phyloP scores from a whole-genome alignment of 1,140 invertebrate genomes.

The Drosophila kurseongensis region DNA sequence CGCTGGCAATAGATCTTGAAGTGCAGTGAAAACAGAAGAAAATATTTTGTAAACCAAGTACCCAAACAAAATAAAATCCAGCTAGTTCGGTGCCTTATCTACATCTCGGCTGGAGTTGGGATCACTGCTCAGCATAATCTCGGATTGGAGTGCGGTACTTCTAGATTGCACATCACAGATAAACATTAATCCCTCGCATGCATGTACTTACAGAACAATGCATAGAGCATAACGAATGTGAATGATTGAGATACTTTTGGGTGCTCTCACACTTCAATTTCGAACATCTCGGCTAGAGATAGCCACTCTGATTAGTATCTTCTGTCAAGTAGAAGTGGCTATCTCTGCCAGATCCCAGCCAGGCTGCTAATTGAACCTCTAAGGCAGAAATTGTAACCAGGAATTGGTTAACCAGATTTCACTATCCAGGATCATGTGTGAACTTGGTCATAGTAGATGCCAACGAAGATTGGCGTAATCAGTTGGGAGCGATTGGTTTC shows the following conservation, averaged over 20 bases:
- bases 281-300: constrained; percentile 26
- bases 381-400: constrained; percentile 42
- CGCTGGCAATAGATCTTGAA: constrained; percentile 28
- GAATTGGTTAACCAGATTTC: constrained; percentile 67
- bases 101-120: constrained; percentile 32
- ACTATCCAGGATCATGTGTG: constrained; percentile 60
- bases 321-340: constrained; percentile 31
- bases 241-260: constrained; percentile 37
- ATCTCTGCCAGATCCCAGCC: constrained; percentile 21
- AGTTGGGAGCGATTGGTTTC: constrained; percentile 26
- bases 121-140: constrained; percentile 34
- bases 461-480: constrained; percentile 22
- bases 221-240: constrained; percentile 17
- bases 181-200: constrained; percentile 34
- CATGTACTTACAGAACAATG: constrained; percentile 20
- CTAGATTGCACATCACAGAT: constrained; percentile 55
- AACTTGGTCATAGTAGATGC: constrained; percentile 41
- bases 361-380: constrained; percentile 15
- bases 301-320: constrained; percentile 49
- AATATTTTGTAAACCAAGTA: constrained; percentile 53
- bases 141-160: constrained; percentile 20
- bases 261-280: constrained; percentile 19
- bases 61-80: constrained; percentile 44
- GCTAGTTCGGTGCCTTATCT: constrained; percentile 52
- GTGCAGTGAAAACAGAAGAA: constrained; percentile 43